Percentiles rank a stretch among this genome's conserved stretches.
These are phyloP conservation scores for Chroicocephalus ridibundus DNA, from an alignment of 2,113 vertebrate genomes.

Conservation along the genomic window DNA sequence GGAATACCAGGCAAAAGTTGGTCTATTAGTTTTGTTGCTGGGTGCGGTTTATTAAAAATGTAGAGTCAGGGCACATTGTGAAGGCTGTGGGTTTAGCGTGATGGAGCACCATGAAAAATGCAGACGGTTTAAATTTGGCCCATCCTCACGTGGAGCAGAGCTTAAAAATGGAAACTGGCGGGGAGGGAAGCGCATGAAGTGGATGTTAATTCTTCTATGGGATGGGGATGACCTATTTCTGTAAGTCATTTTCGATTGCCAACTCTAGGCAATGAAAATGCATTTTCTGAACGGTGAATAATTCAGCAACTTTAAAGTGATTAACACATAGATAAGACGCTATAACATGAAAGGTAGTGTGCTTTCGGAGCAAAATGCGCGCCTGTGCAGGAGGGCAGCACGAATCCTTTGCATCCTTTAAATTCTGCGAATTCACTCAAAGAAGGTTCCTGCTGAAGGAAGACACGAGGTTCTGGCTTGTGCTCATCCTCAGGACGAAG, in stretches of 20 bases:
- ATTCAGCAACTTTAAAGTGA: conserved; percentile 26
- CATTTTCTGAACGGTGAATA: conserved; percentile 41
- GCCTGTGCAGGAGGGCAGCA: background rate
- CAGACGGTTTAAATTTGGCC: conserved; percentile 21
- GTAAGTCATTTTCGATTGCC: conserved; percentile 13
- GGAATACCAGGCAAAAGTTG: background rate
- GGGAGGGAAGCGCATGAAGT: background rate
- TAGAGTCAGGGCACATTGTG: background rate
- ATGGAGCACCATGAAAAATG: background rate
- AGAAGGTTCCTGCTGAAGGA: background rate
- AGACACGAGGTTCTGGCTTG: background rate
- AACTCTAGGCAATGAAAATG: conserved; percentile 15
- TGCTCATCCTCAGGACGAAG: background rate
- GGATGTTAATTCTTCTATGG: conserved; percentile 34
- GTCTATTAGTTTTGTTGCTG: background rate
- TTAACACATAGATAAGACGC: background rate
- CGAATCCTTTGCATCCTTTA: background rate
- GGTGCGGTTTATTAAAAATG: background rate
- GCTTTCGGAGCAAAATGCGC: rapidly evolving
- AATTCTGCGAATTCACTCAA: background rate
- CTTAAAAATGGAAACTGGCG: conserved; percentile 26
- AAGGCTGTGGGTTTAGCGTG: background rate
- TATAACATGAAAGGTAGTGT: background rate
- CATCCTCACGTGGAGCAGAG: conserved; percentile 4
- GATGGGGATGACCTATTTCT: conserved; percentile 55